Evolutionary conservation across 2,797 vertebrate species (phyloP), one percentile per base, ranked within the genome.

Genomic region (Antennarius maculatus): DNA sequence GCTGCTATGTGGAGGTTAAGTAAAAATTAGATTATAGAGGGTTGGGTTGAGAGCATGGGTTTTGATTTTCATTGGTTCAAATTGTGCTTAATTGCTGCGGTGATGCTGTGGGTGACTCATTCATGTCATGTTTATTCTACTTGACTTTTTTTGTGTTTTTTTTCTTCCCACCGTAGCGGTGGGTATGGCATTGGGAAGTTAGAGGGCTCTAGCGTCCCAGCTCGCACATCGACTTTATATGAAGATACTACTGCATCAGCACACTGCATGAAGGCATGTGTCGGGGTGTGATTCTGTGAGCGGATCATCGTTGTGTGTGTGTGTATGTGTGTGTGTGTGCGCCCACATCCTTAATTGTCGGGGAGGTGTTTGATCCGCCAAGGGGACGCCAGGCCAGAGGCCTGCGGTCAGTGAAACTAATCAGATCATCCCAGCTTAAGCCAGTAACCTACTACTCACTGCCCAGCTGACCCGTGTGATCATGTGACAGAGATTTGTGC

Each of bases 311-410:
- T 75, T 65, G 55, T 79, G 71, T 71, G 77, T 80, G 70, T 69
- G 72, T 62, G 86, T 82, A 7, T 65, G 55, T 79, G 71, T 71
- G 23, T 23, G 23, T 23, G 23, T 23, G 69, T 86, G 65, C 80
- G 70, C 16, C 45, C 67, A 72, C 76, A 79, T 83, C 72, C 49
- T 78, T 71, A 76, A 81, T 69, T 57, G 59, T 45, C 59, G 43
- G 54, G 60, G 84, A 92, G 91, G 92, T 93, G 93, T 96, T 94
- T 94, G 94, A 96, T 87, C 77, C 80, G 71, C 69, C 48, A 47
- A 48, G 29, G 81, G 60, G 68, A 74, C 74, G 69, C 51, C 57
- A 68, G 76, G 49, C 68, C 65, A 57, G 37, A 68, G 69, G 60
- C 61, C 66, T 66, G 72, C 61, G 71, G 80, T 79, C 85, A 77